phyloP scores from a whole-genome alignment of 2,888 invertebrate species.

The Synanthedon formicaeformis region DNA sequence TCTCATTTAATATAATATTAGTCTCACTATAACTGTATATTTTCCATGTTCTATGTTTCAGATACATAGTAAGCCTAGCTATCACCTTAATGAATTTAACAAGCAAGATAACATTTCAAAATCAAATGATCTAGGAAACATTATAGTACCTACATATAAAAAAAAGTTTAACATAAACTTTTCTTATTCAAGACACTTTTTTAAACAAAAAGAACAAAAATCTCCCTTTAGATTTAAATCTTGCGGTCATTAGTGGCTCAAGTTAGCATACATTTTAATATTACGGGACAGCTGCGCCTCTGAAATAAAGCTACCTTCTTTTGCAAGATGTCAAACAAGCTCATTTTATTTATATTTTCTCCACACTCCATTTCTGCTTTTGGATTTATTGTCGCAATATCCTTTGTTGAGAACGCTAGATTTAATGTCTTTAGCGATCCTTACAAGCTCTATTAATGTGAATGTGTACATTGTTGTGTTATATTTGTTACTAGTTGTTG shows the following conservation, averaged over 20 bases:
- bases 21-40: too few relatives aligned
- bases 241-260: slow-evolving; percentile 48
- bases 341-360: slow-evolving; percentile 43
- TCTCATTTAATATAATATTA: too few relatives aligned
- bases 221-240: slow-evolving; percentile 43
- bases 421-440: slow-evolving; percentile 30
- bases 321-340: slow-evolving; percentile 41
- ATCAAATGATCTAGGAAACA: too few relatives aligned
- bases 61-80: too few relatives aligned
- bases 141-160: slow-evolving; percentile 12
- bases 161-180: slow-evolving; percentile 30
- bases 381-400: slow-evolving; percentile 52
- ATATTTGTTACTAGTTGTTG: not conserved
- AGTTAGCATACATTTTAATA: slow-evolving; percentile 60
- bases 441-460: slow-evolving; percentile 16
- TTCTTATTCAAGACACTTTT: slow-evolving; percentile 39
- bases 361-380: slow-evolving; percentile 22
- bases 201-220: slow-evolving; percentile 25
- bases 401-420: slow-evolving; percentile 24
- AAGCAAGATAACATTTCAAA: too few relatives aligned
- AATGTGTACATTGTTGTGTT: slow-evolving; percentile 4
- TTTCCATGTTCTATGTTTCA: too few relatives aligned
- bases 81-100: too few relatives aligned
- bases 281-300: slow-evolving; percentile 39
- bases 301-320: slow-evolving; percentile 21